phyloP scores from a whole-genome alignment of 1,140 invertebrate species.

The Dendroctonus ponderosae region DNA sequence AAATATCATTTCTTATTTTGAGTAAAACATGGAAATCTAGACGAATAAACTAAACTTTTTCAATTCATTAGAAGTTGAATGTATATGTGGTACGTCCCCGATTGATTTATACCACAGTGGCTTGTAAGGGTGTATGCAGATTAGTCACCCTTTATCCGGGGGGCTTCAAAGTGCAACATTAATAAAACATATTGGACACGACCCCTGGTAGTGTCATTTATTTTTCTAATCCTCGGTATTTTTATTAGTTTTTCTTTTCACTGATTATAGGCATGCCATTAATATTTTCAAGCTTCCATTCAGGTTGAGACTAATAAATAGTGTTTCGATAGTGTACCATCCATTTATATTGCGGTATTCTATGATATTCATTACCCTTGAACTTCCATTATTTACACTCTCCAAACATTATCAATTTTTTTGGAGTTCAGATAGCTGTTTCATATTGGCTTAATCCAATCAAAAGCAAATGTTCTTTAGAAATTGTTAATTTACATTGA shows the following conservation, averaged over 20 bases:
- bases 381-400: too few species aligned
- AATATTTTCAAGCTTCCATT: neutral
- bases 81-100: neutral
- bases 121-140: conserved; percentile 31
- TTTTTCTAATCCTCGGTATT: conserved; percentile 13
- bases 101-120: conserved; percentile 25
- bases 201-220: conserved; percentile 17
- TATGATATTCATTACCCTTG: too few species aligned
- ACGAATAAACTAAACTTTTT: too few species aligned
- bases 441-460: too few species aligned
- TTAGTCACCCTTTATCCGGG: conserved; percentile 26
- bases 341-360: too few species aligned
- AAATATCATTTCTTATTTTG: too few species aligned
- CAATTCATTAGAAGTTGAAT: too few species aligned
- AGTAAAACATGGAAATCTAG: too few species aligned
- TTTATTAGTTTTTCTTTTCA: conserved; percentile 24
- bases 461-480: too few species aligned
- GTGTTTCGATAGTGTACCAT: neutral
- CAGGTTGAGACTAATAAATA: conserved; percentile 2
- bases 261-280: neutral
- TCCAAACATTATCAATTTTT: too few species aligned
- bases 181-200: conserved; percentile 21
- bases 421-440: too few species aligned
- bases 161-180: conserved; percentile 14
- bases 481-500: too few species aligned